Conservation (phyloP, 2,113 vertebrate species). For the Bujurquina vittata region DNA sequence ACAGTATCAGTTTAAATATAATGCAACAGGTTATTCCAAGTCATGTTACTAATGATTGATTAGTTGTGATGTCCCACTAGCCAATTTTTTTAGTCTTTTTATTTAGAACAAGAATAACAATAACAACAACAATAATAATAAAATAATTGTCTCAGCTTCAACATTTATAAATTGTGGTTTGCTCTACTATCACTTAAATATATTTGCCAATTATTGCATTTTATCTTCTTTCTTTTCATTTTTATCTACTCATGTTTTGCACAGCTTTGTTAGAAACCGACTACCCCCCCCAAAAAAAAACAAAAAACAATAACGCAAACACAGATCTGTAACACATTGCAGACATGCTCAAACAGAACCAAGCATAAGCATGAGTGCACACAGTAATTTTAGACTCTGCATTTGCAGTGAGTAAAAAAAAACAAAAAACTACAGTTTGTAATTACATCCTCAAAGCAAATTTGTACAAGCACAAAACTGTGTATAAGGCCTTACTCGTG, state of each 20-base stretch:
- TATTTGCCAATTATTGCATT: too few species aligned
- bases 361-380: not conserved
- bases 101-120: too few species aligned
- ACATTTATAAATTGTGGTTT: too few species aligned
- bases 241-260: not conserved
- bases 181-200: too few species aligned
- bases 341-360: not conserved
- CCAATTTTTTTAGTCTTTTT: not conserved
- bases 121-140: rapidly evolving
- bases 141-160: too few species aligned
- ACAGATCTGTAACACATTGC: not conserved
- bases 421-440: conserved; percentile 13
- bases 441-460: conserved; percentile 19
- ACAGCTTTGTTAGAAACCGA: not conserved
- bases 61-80: not conserved
- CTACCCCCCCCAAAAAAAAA: not conserved
- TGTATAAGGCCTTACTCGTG: too few species aligned
- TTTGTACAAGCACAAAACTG: not conserved
- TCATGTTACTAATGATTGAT: not conserved
- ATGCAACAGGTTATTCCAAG: not conserved
- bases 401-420: conserved; percentile 19
- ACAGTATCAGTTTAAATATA: not conserved
- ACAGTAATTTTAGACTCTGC: not conserved
- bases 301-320: not conserved
- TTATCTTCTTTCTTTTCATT: too few species aligned